Conservation (phyloP, 53 echinoderm and acorn worm genomes). For the Astropecten irregularis region DNA sequence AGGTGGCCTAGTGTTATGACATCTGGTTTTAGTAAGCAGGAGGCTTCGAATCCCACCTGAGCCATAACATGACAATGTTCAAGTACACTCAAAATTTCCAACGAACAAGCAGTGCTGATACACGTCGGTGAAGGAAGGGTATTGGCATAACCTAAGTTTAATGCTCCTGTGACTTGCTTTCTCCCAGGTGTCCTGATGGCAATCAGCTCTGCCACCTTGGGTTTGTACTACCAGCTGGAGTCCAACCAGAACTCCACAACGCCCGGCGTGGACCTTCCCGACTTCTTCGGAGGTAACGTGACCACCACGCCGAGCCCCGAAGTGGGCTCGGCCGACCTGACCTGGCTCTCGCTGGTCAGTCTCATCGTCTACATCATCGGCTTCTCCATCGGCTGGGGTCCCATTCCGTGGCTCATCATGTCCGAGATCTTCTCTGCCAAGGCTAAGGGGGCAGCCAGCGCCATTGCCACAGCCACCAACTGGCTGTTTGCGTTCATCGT, state of each 20-base stretch:
- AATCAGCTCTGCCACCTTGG: conserved; percentile 83
- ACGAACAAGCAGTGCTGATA: no score
- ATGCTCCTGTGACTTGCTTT: no score
- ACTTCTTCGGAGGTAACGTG: not conserved
- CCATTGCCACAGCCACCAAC: conserved; percentile 87
- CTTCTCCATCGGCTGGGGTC: conserved; percentile 94
- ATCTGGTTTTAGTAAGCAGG: no score
- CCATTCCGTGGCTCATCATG: conserved; percentile 97
- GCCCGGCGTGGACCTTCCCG: not conserved
- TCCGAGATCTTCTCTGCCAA: conserved; percentile 96
- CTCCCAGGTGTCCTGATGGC: conserved; percentile 80
- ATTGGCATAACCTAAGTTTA: no score
- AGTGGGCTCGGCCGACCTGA: conserved; percentile 29
- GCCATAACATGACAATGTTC: no score
- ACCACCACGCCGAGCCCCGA: not conserved
- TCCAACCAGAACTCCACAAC: not conserved
- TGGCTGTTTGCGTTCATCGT: conserved; percentile 88
- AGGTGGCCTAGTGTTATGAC: no score
- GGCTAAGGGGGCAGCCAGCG: conserved; percentile 78
- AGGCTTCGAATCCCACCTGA: no score
- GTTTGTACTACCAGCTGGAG: conserved; percentile 77
- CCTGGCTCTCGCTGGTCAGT: conserved; percentile 79
- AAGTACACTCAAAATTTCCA: no score
- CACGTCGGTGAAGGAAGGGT: no score
- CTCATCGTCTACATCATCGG: conserved; percentile 87